These are phyloP conservation scores for Graptemys geographica DNA, from an alignment of 2,797 vertebrate species.

Conservation along the genomic window DNA sequence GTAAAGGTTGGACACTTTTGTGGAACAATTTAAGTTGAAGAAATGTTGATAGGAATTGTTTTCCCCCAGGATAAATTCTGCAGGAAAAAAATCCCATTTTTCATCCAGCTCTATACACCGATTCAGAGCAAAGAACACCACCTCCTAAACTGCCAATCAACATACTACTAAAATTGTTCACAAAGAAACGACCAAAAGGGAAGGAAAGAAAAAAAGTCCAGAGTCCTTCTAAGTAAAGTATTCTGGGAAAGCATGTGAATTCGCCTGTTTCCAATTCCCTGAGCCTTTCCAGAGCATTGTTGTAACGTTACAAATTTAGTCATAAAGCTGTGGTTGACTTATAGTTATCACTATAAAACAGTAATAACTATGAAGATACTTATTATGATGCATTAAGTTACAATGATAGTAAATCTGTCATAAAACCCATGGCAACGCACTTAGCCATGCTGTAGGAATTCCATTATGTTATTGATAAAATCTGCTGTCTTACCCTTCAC, in stretches of 20 bases:
- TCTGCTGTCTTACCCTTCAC: slow-evolving; percentile 65
- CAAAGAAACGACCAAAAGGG: slow-evolving; percentile 50
- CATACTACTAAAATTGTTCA: slow-evolving; percentile 63
- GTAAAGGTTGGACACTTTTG: slow-evolving; percentile 16
- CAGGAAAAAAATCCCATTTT: slow-evolving; percentile 69
- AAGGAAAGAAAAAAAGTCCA: slow-evolving; percentile 39
- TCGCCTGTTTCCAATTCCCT: slow-evolving; percentile 44
- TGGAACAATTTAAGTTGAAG: slow-evolving; percentile 46
- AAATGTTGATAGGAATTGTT: neutral
- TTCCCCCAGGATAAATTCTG: slow-evolving; percentile 7
- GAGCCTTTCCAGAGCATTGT: slow-evolving; percentile 45
- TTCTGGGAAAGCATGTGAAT: slow-evolving; percentile 67
- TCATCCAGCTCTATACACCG: slow-evolving; percentile 40
- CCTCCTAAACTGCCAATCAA: slow-evolving; percentile 64
- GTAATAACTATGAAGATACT: slow-evolving; percentile 75
- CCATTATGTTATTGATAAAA: slow-evolving; percentile 68
- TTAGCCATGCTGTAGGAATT: slow-evolving; percentile 51
- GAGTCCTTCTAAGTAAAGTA: neutral
- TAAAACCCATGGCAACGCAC: slow-evolving; percentile 67
- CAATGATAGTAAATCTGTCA: slow-evolving; percentile 70
- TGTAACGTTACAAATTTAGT: slow-evolving; percentile 67
- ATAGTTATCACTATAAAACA: slow-evolving; percentile 75
- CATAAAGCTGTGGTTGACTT: slow-evolving; percentile 67
- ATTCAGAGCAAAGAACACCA: slow-evolving; percentile 48
- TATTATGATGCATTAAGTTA: slow-evolving; percentile 68